A percentile compares a stretch with the other conserved stretches of the same genome.
phyloP scores from a whole-genome alignment of 2,797 vertebrate genomes.

The Molossus molossus region DNA sequence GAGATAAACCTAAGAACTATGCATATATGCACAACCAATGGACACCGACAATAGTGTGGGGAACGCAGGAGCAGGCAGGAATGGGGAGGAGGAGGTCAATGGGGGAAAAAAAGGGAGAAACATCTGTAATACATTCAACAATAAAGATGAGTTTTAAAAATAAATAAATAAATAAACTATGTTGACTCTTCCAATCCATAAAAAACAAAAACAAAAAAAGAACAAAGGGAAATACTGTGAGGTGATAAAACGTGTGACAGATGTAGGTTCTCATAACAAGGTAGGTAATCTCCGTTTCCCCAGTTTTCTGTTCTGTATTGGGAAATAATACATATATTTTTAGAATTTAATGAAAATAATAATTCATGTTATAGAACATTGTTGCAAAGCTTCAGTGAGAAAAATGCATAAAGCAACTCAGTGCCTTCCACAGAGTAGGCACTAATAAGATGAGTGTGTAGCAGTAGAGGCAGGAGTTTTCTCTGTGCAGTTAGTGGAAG shows the following conservation, averaged over 20 bases:
- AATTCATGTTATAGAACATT: neutral
- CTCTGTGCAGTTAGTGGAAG: neutral
- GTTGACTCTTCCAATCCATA: too few species aligned
- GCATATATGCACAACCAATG: too few species aligned
- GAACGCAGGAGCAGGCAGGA: too few species aligned
- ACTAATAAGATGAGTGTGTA: neutral
- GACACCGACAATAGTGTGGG: too few species aligned
- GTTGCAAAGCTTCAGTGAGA: neutral
- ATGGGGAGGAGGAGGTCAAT: too few species aligned
- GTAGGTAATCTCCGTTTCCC: neutral
- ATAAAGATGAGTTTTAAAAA: too few species aligned
- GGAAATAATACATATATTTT: constrained; percentile 10
- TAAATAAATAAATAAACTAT: too few species aligned
- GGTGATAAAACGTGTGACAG: neutral
- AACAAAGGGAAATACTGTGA: neutral
- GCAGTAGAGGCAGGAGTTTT: neutral
- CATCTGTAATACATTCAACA: too few species aligned
- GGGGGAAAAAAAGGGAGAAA: too few species aligned
- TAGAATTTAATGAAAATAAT: constrained; percentile 34
- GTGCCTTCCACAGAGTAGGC: neutral
- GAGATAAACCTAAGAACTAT: too few species aligned
- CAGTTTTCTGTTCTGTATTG: neutral
- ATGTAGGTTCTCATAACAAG: neutral
- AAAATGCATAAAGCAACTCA: neutral
- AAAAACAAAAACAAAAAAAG: neutral